Evolutionary conservation across 2,888 invertebrate species (phyloP).

Genomic region (Pollenia angustigena): DNA sequence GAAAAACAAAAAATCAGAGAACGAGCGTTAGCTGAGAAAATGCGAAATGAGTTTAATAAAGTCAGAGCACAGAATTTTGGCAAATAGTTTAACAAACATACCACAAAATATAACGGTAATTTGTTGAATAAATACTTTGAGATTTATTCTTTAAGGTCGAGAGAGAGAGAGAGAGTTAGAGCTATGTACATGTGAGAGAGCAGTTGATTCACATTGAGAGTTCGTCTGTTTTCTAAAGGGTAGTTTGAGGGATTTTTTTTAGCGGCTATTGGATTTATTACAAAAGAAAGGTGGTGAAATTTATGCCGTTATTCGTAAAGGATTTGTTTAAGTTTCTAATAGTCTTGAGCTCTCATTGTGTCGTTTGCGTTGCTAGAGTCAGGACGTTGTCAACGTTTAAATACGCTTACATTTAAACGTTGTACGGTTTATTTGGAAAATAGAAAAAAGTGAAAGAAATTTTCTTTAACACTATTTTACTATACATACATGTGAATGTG

Average conservation of each 20-base stretch:
- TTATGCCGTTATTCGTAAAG: conserved; percentile 73
- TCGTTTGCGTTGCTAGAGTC: conserved; percentile 84
- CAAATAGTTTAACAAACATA: not conserved
- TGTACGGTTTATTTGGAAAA: conserved; percentile 66
- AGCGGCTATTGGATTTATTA: not conserved
- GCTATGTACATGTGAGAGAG: not conserved
- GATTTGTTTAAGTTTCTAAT: conserved; percentile 77
- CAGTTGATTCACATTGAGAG: not conserved
- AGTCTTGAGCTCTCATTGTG: conserved; percentile 80
- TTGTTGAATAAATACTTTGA: conserved; percentile 39
- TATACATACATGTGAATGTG: conserved; percentile 53
- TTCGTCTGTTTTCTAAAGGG: conserved; percentile 13
- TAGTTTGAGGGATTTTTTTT: conserved; percentile 47
- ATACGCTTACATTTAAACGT: conserved; percentile 67
- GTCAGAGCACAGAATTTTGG: conserved; percentile 9
- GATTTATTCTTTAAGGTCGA: not conserved
- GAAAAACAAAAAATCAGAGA: not conserved
- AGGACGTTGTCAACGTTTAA: conserved; percentile 79
- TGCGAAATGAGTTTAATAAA: conserved; percentile 20
- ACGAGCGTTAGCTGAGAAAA: conserved; percentile 3
- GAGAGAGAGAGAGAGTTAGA: not conserved
- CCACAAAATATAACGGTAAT: conserved; percentile 50
- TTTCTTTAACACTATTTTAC: conserved; percentile 64
- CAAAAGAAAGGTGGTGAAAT: conserved; percentile 73
- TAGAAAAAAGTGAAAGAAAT: conserved; percentile 67